Evolutionary conservation across 2,797 vertebrate genomes (phyloP), one percentile per base, ranked within the genome.

Genomic region (Sciaenops ocellatus): DNA sequence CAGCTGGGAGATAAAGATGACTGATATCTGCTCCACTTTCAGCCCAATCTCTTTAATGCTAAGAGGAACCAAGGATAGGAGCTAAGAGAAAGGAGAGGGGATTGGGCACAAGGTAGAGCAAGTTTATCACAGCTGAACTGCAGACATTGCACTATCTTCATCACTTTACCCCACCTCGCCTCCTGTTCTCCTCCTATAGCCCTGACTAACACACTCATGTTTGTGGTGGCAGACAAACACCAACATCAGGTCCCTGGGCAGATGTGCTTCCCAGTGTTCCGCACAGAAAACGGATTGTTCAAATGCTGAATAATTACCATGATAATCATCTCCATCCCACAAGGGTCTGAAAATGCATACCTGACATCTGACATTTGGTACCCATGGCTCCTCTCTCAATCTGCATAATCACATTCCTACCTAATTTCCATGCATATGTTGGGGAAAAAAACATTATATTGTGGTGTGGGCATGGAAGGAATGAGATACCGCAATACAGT

Each of bases 1-100:
- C 92, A 94, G 90, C 91, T 90, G 91, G 89, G 91, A 94, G 92
- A 96, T 94, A 95, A 95, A 95, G 91, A 94, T 94, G 94, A 95
- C 87, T 93, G 94, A 95, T 95, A 95, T 85, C 89, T 90, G 85
- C 92, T 94, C 92, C 78, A 89, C 90, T 94, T 94, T 90, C 90
- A 94, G 87, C 88, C 87, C 90, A 93, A 93, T 93, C 89, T 92
- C 93, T 93, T 93, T 92, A 94, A 94, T 92, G 91, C 92, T 85
- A 87, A 86, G 82, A 94, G 87, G 80, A 89, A 89, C 88, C 82
- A 81, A 73, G 90, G 88, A 90, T 79, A 85, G 85, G 81, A 92
- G 91, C 84, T 69, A 88, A 91, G 83, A 93, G 88, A 85, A 84
- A 76, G 83, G 87, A 74, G 70, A 87, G 85, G 85, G 86, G 91